phyloP scores from a whole-genome alignment of 2,113 vertebrate species.

The Acanthochromis polyacanthus region DNA sequence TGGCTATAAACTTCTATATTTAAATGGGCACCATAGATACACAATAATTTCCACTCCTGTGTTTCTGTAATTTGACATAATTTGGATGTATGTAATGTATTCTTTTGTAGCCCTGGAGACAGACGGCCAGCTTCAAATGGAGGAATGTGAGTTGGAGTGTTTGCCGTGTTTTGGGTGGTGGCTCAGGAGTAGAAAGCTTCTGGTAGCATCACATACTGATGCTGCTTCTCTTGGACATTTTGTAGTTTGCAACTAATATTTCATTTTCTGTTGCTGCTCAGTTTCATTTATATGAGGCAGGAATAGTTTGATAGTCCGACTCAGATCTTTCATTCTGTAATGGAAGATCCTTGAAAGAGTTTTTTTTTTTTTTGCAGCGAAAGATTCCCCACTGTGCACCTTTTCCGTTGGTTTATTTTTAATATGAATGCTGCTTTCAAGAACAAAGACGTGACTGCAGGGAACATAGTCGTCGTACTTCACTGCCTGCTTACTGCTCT shows the following conservation, averaged over 20 bases:
- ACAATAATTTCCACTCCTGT: constrained; percentile 32
- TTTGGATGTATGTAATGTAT: constrained; percentile 81
- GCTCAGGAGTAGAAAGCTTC: constrained; percentile 54
- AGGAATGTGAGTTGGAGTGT: constrained; percentile 86
- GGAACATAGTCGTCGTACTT: not conserved
- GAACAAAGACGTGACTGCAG: not conserved
- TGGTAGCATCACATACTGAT: constrained; percentile 27
- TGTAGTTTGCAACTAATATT: constrained; percentile 22
- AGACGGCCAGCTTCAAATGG: constrained; percentile 81
- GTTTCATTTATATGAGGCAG: constrained; percentile 1
- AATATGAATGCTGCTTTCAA: not conserved
- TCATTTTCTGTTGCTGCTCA: constrained; percentile 24
- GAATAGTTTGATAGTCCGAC: not conserved
- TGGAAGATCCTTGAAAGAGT: constrained; percentile 14
- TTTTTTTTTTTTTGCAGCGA: not conserved
- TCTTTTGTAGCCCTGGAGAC: constrained; percentile 83
- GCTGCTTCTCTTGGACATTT: constrained; percentile 25
- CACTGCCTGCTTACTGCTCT: not conserved
- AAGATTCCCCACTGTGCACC: constrained; percentile 24
- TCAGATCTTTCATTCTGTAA: constrained; percentile 42
- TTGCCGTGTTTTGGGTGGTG: constrained; percentile 76
- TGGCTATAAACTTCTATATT: not conserved
- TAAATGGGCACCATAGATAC: not conserved
- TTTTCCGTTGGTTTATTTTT: constrained; percentile 13
- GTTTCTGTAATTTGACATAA: constrained; percentile 76